These are phyloP conservation scores for Xenotilapia longispinis DNA, from an alignment of 2,113 vertebrate genomes.

Conservation along the genomic window DNA sequence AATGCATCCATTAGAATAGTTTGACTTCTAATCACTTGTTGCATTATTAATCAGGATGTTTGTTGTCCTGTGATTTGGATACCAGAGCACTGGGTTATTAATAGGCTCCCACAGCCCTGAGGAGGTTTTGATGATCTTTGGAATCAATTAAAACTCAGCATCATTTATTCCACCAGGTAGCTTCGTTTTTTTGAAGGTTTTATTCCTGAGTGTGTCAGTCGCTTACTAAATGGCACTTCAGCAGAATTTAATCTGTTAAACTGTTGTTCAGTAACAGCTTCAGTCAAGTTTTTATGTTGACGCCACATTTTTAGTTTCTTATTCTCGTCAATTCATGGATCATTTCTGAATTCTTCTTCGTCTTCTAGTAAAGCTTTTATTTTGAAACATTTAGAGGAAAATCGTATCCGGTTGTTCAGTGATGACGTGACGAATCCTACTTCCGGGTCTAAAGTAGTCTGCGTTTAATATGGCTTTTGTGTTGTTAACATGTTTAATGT, in stretches of 20 bases:
- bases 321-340: rapidly evolving
- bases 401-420: background rate
- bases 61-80: slow-evolving; percentile 33
- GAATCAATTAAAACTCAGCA: background rate
- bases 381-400: background rate
- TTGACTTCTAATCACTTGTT: slow-evolving; percentile 43
- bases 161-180: background rate
- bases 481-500: too few relatives aligned
- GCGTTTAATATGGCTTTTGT: too few relatives aligned
- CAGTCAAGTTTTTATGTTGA: background rate
- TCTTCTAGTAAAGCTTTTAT: background rate
- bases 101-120: background rate
- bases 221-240: background rate
- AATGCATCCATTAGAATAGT: slow-evolving; percentile 42
- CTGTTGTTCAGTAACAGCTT: background rate
- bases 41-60: slow-evolving; percentile 52
- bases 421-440: too few relatives aligned
- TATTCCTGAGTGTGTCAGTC: background rate
- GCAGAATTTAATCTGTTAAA: background rate
- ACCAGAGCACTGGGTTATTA: background rate
- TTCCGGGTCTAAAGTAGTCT: too few relatives aligned
- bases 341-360: background rate
- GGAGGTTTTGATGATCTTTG: background rate
- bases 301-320: background rate
- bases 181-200: background rate